phyloP scores from a whole-genome alignment of 2,888 invertebrate species.

The Margaritifera margaritifera region DNA sequence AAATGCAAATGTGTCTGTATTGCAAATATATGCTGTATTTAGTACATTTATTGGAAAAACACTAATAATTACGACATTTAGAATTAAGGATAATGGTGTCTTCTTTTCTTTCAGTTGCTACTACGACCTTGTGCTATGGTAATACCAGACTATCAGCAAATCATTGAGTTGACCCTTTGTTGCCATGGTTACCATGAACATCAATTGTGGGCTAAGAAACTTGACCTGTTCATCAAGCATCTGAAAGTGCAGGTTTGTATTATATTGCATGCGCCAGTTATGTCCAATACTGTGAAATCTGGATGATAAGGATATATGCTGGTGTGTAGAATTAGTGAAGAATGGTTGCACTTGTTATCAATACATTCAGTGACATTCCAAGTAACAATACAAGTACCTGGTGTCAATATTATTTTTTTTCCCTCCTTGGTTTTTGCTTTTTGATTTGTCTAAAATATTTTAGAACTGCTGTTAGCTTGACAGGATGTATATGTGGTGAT shows the following conservation, averaged over 20 bases:
- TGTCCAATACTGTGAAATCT: background rate
- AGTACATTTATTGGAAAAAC: background rate
- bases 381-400: no score
- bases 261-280: background rate
- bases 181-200: conserved; percentile 61
- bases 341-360: no score
- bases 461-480: no score
- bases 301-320: background rate
- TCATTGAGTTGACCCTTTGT: conserved; percentile 58
- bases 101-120: conserved; percentile 47
- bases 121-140: conserved; percentile 70
- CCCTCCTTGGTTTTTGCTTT: no score
- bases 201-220: conserved; percentile 56
- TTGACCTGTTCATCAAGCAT: conserved; percentile 57
- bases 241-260: conserved; percentile 61
- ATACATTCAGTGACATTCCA: no score
- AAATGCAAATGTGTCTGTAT: no score
- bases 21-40: background rate
- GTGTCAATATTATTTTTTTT: no score
- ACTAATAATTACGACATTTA: background rate
- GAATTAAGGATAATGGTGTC: background rate
- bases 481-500: no score
- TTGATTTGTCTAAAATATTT: no score
- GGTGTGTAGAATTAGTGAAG: no score
- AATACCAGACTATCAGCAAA: conserved; percentile 58